Evolutionary conservation across 2,888 invertebrate genomes (phyloP), one percentile per base, ranked within the genome.

Genomic region (Watsonalla cultraria): DNA sequence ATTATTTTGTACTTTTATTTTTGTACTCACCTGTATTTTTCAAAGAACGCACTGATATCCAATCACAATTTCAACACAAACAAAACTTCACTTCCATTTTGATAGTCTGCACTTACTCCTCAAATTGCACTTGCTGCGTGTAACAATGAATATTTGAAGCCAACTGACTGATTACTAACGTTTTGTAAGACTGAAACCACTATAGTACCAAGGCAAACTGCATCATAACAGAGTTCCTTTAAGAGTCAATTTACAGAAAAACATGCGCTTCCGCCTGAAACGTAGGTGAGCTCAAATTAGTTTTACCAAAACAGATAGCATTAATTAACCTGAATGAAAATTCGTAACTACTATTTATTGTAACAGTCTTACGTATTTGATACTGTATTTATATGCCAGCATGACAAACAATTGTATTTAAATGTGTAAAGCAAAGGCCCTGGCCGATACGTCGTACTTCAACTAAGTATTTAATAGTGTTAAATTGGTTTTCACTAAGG

Each of bases 251-350:
- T 77, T 78, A 80, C 33, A 70, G 47, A 45, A 59, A 57, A 54
- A 63, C 59, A 52, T 52, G 46, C 45, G 58, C 51, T 68, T 75
- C 68, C 65, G 69, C 61, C 80, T 80, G 79, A 80, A 81, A 76
- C 69, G 61, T 73, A 74, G 69, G 73, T 74, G 60, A 71, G 69
- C 72, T 66, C 65, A 79, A 85, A 86, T 83, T 72, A 59, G 86
- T 86, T 86, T 82, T 76, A 69, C 68, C 70, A 72, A 78, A 76
- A 77, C 79, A 76, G 84, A 86, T 86, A 85, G 78, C 72, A 70
- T 67, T 80, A 83, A 85, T 84, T 86, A 82, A 72, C 11, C 8
- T 5, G 11, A 42, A 42, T 42, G 42, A 42, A 42, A 42, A 37
- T 37, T 37, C 8, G 37, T 37, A 7, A 37, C 24, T 11, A 11